phyloP scores from a whole-genome alignment of 2,113 vertebrate genomes.

The Grammomys dolichurus region DNA sequence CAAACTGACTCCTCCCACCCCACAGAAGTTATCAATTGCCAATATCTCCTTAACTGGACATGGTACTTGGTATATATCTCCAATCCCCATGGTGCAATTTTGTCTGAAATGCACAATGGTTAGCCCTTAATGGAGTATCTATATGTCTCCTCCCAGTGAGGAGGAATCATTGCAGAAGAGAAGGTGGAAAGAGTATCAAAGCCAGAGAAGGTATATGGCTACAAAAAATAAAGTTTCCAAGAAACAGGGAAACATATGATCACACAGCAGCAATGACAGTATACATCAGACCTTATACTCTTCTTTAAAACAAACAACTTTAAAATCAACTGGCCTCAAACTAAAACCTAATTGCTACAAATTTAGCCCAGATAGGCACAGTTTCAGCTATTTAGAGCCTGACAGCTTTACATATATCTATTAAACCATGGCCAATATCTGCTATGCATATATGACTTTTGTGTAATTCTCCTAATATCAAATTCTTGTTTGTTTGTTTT shows the following conservation, averaged over 20 bases:
- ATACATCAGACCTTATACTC: not conserved
- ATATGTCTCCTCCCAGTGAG: not conserved
- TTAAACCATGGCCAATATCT: not conserved
- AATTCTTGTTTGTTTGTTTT: not conserved
- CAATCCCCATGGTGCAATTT: not conserved
- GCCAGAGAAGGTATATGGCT: not conserved
- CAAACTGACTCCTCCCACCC: not conserved
- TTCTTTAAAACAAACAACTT: not conserved
- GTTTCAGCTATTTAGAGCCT: slow-evolving; percentile 4
- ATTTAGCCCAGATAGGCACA: not conserved
- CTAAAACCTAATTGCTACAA: not conserved
- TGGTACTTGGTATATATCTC: not conserved
- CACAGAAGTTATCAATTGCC: too few relatives aligned
- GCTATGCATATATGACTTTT: not conserved
- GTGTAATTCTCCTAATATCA: not conserved
- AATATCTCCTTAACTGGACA: not conserved
- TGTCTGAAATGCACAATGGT: not conserved
- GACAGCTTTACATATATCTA: not conserved
- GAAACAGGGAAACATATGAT: not conserved
- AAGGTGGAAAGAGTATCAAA: not conserved
- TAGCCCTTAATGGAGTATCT: not conserved
- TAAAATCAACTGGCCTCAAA: not conserved
- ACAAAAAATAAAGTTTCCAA: not conserved
- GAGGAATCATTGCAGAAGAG: not conserved
- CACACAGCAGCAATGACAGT: not conserved